A percentile compares a stretch with the other conserved stretches of the same genome.
Conservation (phyloP, 2,888 invertebrate species). For the Lottia scabra region DNA sequence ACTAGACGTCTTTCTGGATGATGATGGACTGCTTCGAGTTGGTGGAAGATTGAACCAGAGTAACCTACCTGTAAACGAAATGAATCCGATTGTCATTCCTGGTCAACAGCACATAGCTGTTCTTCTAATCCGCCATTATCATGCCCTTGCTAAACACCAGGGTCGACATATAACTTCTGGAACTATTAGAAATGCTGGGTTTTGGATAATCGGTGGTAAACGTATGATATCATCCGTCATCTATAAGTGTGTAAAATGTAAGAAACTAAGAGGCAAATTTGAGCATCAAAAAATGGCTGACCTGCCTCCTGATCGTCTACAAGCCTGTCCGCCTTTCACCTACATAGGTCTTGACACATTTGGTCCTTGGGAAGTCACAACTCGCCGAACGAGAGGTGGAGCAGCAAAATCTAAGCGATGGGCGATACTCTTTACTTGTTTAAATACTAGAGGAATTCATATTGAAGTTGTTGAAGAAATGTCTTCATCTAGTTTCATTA, state of each 20-base stretch:
- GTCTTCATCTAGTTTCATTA: conserved; percentile 9
- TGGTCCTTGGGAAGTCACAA: no score
- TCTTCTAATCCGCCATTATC: background rate
- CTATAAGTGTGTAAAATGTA: background rate
- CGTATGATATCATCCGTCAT: background rate
- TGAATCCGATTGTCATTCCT: background rate
- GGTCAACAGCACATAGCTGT: background rate
- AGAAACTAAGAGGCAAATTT: background rate
- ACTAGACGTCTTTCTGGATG: background rate
- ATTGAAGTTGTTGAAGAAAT: background rate
- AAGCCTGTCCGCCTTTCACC: background rate
- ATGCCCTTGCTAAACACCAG: background rate
- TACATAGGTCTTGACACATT: background rate
- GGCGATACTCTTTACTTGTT: background rate
- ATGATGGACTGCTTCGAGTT: background rate
- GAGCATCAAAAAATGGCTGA: background rate
- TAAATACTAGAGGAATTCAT: background rate
- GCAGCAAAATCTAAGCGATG: background rate
- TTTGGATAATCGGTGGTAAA: background rate
- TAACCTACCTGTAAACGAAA: background rate
- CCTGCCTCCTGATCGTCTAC: background rate
- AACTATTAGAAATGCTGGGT: background rate
- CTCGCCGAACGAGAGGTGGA: background rate
- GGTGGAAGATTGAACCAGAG: background rate
- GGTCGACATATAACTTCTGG: background rate